Evolutionary conservation across 2,888 invertebrate genomes (phyloP).

Genomic region (Dromius quadrimaculatus): DNA sequence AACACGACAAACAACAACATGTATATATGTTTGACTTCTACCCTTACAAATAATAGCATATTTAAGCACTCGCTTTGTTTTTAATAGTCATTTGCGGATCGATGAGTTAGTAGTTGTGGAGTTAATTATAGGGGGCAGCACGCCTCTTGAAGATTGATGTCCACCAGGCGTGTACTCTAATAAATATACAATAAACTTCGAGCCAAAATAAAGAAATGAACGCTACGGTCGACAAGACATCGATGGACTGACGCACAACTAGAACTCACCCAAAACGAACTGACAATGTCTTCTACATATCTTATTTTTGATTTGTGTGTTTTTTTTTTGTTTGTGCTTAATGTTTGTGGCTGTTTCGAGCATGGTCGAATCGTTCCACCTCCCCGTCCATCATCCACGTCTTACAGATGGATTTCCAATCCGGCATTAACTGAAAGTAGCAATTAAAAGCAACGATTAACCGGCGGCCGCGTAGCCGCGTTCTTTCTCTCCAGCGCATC

Average conservation of each 20-base stretch:
- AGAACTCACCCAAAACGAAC: not conserved
- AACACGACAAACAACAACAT: no score
- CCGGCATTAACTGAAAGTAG: constrained; percentile 60
- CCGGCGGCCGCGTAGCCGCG: constrained; percentile 50
- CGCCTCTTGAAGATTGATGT: constrained; percentile 48
- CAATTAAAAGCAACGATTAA: constrained; percentile 64
- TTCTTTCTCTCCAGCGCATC: constrained; percentile 58
- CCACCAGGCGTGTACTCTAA: constrained; percentile 48
- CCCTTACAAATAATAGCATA: no score
- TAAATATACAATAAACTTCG: constrained; percentile 49
- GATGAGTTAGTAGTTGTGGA: constrained; percentile 11
- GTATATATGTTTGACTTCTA: no score
- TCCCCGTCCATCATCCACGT: constrained; percentile 41
- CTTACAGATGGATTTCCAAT: constrained; percentile 54
- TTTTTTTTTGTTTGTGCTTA: no score
- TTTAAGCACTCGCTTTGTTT: no score
- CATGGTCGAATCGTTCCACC: not conserved
- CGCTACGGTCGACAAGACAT: not conserved
- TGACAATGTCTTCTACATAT: not conserved
- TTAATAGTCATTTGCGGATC: constrained; percentile 13
- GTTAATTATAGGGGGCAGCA: constrained; percentile 51
- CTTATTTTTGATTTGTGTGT: no score
- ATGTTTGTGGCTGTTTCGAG: not conserved
- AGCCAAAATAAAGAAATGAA: constrained; percentile 47
- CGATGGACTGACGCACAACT: not conserved